phyloP scores from a whole-genome alignment of 2,888 invertebrate species.

The Hanleya hanleyi region DNA sequence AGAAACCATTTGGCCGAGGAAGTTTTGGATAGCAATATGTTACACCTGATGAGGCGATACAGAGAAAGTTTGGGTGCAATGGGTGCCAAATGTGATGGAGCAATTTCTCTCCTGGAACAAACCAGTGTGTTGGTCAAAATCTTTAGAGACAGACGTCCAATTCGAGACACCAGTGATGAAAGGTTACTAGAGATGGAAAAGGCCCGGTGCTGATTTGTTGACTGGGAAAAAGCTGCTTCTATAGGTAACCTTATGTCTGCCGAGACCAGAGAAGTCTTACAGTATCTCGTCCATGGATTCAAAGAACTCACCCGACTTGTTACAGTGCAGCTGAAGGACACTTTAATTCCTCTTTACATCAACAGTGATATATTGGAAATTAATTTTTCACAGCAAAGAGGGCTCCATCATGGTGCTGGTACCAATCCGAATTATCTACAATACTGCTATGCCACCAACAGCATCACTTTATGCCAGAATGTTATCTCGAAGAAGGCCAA shows the following conservation, averaged over 20 bases:
- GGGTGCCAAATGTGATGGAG: neutral
- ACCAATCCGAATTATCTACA: slow-evolving; percentile 16
- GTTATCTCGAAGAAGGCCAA: neutral
- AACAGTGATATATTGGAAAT: slow-evolving; percentile 8
- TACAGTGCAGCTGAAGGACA: neutral
- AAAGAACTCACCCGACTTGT: neutral
- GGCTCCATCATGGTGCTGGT: slow-evolving; percentile 5
- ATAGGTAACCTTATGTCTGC: neutral
- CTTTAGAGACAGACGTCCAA: neutral
- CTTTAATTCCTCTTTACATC: neutral
- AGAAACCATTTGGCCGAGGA: too few species aligned
- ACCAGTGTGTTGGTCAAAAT: neutral
- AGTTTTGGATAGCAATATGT: neutral
- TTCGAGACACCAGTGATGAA: neutral
- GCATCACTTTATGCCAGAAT: slow-evolving; percentile 12
- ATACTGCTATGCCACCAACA: slow-evolving; percentile 8
- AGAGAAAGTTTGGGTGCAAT: neutral
- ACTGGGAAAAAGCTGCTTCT: neutral
- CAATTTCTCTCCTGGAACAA: neutral
- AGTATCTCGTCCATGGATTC: neutral
- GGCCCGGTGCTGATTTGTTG: neutral
- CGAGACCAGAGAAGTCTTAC: neutral
- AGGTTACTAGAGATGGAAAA: neutral
- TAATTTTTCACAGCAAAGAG: slow-evolving; percentile 7
- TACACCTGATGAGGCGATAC: neutral